Base-by-base conservation (phyloP, 2,888 invertebrate genomes). In the Acronicta psi region DNA sequence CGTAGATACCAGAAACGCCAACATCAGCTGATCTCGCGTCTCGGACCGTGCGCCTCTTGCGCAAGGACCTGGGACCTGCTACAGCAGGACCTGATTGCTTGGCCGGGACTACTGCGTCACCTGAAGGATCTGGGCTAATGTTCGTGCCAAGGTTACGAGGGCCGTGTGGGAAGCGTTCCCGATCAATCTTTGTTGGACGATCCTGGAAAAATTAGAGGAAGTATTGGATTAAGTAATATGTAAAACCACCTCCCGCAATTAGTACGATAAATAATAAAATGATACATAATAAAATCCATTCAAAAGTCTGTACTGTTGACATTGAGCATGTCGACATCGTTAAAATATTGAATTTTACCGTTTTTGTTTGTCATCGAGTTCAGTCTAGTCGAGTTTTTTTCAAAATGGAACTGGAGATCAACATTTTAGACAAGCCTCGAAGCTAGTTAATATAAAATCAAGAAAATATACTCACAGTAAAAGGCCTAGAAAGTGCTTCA, bases 1-100 rank as follows among this genome's bases (percentile, higher is more conserved):
- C 98, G 88, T 98, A 98, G 18, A 98, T 95, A 0, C 98, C 97
- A 69, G 97, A 97, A 1, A 98, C 98, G 7, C 98, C 98, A 1
- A 98, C 97, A 82, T 98, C 98, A 2, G 98, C 97, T 66, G 97
- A 97, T 50, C 97, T 95, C 1, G 95, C 96, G 81, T 97, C 97
- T 13, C 97, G 95, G 5, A 97, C 95, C 36, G 95, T 94, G 46
- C 96, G 95, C 25, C 97, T 95, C 59, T 95, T 95, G 25, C 97
- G 95, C 1, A 94, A 65, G 2, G 93, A 93, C 63, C 95, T 94
- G 13, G 96, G 73, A 88, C 96, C 85, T 87, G 95, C 82, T 46
- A 94, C 77, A 77, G 95, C 78, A 9, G 95, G 95, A 49, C 95
- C 95, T 20, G 94, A 89, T 0, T 80, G 76, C 46, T 89, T 88